Conservation (phyloP, 2,888 invertebrate species). For the Chymomyza caudatula region DNA sequence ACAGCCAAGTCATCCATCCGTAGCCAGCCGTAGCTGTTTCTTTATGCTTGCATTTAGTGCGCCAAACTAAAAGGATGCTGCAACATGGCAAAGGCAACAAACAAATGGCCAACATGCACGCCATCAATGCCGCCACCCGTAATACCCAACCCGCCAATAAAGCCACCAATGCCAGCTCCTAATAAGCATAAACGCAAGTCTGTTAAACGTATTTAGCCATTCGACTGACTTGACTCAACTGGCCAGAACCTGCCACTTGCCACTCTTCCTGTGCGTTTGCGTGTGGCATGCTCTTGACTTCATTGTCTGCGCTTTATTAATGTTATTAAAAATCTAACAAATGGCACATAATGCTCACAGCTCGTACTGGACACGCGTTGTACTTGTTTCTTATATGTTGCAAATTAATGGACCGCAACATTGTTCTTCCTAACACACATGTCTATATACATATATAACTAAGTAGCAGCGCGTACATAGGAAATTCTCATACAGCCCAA, state of each 20-base stretch:
- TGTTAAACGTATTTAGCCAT: conserved; percentile 30
- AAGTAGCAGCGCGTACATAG: neutral
- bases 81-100: conserved; percentile 36
- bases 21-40: conserved; percentile 18
- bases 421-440: neutral
- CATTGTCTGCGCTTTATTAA: conserved; percentile 70
- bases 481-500: neutral
- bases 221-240: conserved; percentile 35
- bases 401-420: neutral
- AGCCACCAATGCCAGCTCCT: conserved; percentile 41
- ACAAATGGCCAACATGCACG: conserved; percentile 65
- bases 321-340: conserved; percentile 73
- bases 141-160: neutral
- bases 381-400: neutral
- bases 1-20: conserved; percentile 52
- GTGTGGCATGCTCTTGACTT: conserved; percentile 49
- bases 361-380: conserved; percentile 4
- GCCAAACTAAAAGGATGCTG: conserved; percentile 57
- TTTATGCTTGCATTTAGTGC: conserved; percentile 50
- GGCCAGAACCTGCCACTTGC: neutral
- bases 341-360: conserved; percentile 42
- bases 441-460: neutral
- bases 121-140: conserved; percentile 26
- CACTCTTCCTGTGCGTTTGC: neutral
- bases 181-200: conserved; percentile 66